phyloP scores from a whole-genome alignment of 2,797 vertebrate species.

The Spinibarbus caldwelli region DNA sequence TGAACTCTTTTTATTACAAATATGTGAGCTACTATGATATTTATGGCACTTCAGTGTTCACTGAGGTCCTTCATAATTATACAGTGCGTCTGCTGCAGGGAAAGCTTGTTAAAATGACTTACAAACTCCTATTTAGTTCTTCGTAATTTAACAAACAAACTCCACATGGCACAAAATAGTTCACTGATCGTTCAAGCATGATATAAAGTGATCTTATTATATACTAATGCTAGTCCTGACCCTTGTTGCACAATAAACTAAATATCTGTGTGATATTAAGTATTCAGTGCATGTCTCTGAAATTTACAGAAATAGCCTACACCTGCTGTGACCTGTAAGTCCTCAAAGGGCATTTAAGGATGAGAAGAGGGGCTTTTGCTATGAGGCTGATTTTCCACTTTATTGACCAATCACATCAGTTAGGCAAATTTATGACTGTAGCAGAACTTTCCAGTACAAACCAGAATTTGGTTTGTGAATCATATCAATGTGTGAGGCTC shows the following conservation, averaged over 20 bases:
- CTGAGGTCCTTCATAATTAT: not conserved
- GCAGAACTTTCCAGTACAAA: not conserved
- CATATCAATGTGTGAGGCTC: slow-evolving; percentile 7
- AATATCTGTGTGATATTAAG: not conserved
- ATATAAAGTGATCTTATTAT: not conserved
- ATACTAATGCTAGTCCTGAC: not conserved
- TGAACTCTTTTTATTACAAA: not conserved
- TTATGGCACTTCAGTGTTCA: not conserved
- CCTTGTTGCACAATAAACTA: not conserved
- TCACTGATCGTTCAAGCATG: not conserved
- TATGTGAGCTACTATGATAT: not conserved
- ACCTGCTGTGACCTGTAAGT: not conserved
- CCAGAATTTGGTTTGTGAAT: not conserved
- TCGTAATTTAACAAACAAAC: not conserved
- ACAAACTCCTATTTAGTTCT: not conserved
- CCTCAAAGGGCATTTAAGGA: slow-evolving; percentile 10
- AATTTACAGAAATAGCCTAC: not conserved
- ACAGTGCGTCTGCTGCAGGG: not conserved
- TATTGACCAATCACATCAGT: not conserved
- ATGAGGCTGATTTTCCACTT: not conserved
- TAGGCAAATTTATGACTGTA: not conserved
- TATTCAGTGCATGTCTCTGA: not conserved
- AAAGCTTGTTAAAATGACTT: not conserved
- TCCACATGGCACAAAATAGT: not conserved
- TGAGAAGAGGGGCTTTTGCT: not conserved